These are phyloP conservation scores for Tetragnatha montana DNA, from an alignment of 2,888 invertebrate genomes.

Conservation along the genomic window DNA sequence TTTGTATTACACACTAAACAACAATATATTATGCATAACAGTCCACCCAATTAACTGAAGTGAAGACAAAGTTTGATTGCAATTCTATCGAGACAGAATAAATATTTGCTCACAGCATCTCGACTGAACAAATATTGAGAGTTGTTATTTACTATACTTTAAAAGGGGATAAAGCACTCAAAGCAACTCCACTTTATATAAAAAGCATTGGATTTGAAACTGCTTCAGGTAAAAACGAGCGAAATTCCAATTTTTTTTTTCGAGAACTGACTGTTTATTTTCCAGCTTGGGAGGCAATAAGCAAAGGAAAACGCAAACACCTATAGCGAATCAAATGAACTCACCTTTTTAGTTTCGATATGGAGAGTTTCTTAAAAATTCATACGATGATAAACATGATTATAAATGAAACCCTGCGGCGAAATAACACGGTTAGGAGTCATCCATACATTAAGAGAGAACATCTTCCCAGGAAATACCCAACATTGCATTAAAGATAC, in stretches of 20 bases:
- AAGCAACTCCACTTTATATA: background rate
- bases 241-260: background rate
- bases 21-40: too few species aligned
- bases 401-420: background rate
- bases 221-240: background rate
- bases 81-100: background rate
- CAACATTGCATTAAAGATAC: background rate
- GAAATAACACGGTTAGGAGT: background rate
- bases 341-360: background rate
- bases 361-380: too few species aligned
- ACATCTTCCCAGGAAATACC: background rate
- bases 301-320: background rate
- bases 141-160: background rate
- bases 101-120: background rate
- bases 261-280: background rate
- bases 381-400: too few species aligned
- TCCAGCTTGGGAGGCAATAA: background rate
- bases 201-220: background rate
- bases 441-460: background rate
- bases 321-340: background rate
- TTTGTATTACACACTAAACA: too few species aligned
- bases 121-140: background rate
- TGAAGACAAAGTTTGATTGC: background rate
- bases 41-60: background rate
- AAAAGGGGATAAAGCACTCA: background rate